Base-by-base conservation (phyloP, 2,113 vertebrate genomes). In the Mustelus asterias region DNA sequence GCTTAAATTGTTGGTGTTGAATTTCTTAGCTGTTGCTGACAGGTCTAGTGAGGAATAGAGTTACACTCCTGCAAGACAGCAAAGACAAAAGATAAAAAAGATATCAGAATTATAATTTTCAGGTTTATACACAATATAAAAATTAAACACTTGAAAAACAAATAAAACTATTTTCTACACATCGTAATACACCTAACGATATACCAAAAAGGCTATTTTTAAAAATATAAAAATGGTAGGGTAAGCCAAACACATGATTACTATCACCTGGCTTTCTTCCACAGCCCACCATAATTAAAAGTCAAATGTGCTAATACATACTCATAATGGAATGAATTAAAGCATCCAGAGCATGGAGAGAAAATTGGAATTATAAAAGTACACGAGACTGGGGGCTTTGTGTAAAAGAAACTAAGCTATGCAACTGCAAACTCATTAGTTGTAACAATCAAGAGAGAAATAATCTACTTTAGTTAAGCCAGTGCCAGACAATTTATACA, bases 41-140 rank as follows among this genome's bases (percentile, higher is more conserved):
- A 95, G 94, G 98, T 98, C 98, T 98, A 98, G 97, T 98, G 98
- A 98, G 98, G 97, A 97, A 98, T 98, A 98, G 97, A 98, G 97
- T 98, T 98, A 97, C 97, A 98, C 98, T 98, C 99, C 99, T 99
- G 98, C 98, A 99, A 99, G 98, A 99, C 98, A 99, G 98, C 98
- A 99, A 99, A 98, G 97, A 99, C 98, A 98, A 97, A 98, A 98
- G 97, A 98, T 97, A 98, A 98, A 98, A 97, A 98, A 97, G 97
- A 96, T 72, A 72, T 95, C 72, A 95, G 94, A 95, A 95, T 95
- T 72, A 44, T 26, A 93, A 60, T 70, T 33, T 76, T 60, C 14
- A 33, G 3, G 44, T 4, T 95, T 54, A 33, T 18, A 72, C 60
- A 72, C 11, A 95, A 72, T 48, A 69, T 29, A 90, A 90, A 90